A percentile compares a stretch with the other conserved stretches of the same genome.
Evolutionary conservation across 1,140 invertebrate species (phyloP).

Genomic region (Platyura marginata): DNA sequence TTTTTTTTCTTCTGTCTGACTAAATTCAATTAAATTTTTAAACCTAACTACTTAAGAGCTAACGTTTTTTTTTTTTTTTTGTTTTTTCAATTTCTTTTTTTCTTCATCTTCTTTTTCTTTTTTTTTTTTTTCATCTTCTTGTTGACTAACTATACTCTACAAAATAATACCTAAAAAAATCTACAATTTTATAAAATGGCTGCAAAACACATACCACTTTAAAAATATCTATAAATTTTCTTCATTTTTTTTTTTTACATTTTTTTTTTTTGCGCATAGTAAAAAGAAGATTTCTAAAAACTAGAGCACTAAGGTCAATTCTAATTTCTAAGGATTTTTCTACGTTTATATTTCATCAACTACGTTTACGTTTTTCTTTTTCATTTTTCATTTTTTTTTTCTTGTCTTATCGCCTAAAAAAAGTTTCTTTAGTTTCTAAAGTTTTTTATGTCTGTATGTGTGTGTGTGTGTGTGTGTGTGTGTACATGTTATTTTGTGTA

Average conservation of each 20-base stretch:
- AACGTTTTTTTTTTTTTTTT: not conserved
- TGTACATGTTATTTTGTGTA: no score
- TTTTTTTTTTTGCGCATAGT: not conserved
- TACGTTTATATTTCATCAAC: not conserved
- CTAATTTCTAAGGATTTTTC: not conserved
- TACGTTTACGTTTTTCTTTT: not conserved
- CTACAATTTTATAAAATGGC: not conserved
- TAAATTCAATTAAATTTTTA: not conserved
- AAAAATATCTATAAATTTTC: not conserved
- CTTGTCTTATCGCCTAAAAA: not conserved
- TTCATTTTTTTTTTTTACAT: not conserved
- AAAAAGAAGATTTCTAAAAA: no score
- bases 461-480: no score
- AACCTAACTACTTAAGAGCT: not conserved
- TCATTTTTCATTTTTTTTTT: not conserved
- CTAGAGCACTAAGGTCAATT: not conserved
- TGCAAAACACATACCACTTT: not conserved
- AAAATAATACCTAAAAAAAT: not conserved
- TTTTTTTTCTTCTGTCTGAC: not conserved
- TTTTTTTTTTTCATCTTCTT: not conserved
- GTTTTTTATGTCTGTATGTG: not conserved
- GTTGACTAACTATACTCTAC: not conserved
- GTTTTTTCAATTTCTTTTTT: not conserved
- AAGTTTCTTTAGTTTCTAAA: not conserved
- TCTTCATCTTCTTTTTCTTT: not conserved